Percentiles rank a stretch among this genome's conserved stretches.
phyloP scores from a whole-genome alignment of 2,113 vertebrate genomes.

The Rostratula benghalensis region DNA sequence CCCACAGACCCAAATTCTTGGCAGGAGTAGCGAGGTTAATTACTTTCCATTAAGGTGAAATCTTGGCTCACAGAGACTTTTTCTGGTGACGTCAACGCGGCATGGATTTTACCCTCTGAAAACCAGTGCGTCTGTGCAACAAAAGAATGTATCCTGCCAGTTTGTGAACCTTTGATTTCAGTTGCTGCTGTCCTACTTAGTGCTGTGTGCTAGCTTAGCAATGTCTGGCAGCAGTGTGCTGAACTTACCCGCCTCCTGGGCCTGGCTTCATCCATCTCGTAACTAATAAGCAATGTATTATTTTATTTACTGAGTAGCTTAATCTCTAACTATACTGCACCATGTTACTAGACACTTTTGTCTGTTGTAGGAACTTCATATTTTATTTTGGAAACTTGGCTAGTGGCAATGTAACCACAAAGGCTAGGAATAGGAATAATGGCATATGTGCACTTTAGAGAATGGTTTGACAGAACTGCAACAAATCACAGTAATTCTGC shows the following conservation, averaged over 20 bases:
- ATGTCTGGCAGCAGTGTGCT: not conserved
- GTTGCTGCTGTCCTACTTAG: constrained; percentile 4
- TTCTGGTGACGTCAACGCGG: constrained; percentile 8
- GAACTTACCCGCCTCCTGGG: not conserved
- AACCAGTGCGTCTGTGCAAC: not conserved
- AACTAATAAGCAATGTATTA: constrained; percentile 18
- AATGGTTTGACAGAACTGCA: not conserved
- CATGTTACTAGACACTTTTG: not conserved
- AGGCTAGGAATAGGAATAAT: constrained; percentile 6
- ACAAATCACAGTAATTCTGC: not conserved
- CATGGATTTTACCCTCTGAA: constrained; percentile 27
- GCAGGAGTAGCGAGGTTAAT: constrained; percentile 30
- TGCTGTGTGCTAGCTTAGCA: fast-evolving
- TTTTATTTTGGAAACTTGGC: constrained; percentile 65
- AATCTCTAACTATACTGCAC: not conserved
- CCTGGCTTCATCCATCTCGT: not conserved
- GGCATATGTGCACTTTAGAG: not conserved
- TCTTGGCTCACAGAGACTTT: constrained; percentile 10
- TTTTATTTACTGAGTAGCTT: constrained; percentile 31
- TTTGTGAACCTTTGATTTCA: constrained; percentile 33
- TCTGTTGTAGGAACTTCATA: constrained; percentile 19
- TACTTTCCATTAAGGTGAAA: constrained; percentile 59
- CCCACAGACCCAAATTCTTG: not conserved
- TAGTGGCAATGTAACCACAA: constrained; percentile 2
- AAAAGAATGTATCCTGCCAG: constrained; percentile 41